Evolutionary conservation across 2,797 vertebrate species (phyloP).

Genomic region (Oceanodroma leucorhoa): DNA sequence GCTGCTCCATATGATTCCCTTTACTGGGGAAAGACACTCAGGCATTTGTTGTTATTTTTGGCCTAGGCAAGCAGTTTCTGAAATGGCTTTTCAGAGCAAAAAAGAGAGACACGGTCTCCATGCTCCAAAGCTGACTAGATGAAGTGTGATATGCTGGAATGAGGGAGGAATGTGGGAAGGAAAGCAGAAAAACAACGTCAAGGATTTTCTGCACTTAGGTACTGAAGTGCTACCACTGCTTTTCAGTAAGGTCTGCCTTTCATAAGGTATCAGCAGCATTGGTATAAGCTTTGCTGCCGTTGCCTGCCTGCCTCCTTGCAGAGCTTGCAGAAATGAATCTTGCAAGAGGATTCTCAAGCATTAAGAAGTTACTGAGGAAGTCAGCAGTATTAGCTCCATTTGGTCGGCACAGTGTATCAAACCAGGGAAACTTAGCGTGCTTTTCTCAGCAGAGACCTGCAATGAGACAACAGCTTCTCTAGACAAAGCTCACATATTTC

Average conservation of each 20-base stretch:
- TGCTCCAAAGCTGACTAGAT: background rate
- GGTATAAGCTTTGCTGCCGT: rapidly evolving
- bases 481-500: background rate
- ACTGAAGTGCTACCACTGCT: background rate
- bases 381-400: background rate
- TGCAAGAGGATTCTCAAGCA: background rate
- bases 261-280: background rate
- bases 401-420: background rate
- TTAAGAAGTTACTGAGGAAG: background rate
- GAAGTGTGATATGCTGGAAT: background rate
- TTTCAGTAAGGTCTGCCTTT: background rate
- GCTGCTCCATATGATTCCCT: background rate
- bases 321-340: background rate
- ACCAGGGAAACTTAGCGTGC: rapidly evolving
- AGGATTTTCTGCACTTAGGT: background rate
- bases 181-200: background rate
- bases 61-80: background rate
- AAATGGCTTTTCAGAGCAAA: background rate
- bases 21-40: background rate
- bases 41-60: background rate
- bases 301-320: background rate
- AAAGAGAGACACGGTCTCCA: rapidly evolving
- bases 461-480: background rate
- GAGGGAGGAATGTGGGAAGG: background rate
- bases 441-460: background rate